Base-by-base conservation (phyloP, 2,888 invertebrate genomes). In the Onchidella celtica region DNA sequence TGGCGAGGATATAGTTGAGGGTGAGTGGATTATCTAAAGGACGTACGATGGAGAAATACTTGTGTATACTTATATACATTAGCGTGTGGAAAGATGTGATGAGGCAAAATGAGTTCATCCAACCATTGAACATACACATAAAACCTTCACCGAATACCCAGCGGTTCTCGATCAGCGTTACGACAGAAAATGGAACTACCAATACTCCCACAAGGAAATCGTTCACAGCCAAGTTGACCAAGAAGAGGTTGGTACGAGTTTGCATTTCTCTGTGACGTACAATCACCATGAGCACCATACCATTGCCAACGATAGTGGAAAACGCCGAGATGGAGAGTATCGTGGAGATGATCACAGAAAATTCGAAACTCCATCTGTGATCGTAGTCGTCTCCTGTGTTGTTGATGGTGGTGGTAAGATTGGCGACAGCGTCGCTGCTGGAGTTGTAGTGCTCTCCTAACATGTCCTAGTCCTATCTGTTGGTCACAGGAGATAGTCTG, bases 21-120 rank as follows among this genome's bases (percentile, higher is more conserved):
- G 93, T 93, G 84, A 94, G 90, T 68, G 91, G 89, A 21, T 92
- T 88, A 47, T 90, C 92, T 83, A 94, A 92, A 4, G 94, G 94
- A 24, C 92, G 85, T 0, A 93, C 93, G 79, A 94, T 94, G 57
- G 93, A 93, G 74, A 93, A 89, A 85, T 92, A 94, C 87, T 94
- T 94, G 86, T 94, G 94, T 29, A 93, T 84, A 81, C 91, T 89
- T 65, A 94, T 94, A 85, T 93, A 93, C 94, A 94, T 94, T 21
- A 94, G 88, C 0, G 94, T 94, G 83, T 94, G 94, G 73, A 93
- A 92, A 57, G 94, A 94, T 17, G 93, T 90, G 34, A 93, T 91
- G 73, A 94, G 90, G 76, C 93, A 93, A 36, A 94, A 87, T 21
- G 92, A 91, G 87, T 92, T 93, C 59, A 93, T 86, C 88, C 94